A percentile compares a stretch with the other conserved stretches of the same genome.
Evolutionary conservation across 2,888 invertebrate genomes (phyloP).

Genomic region (Drosophila multiciliata): DNA sequence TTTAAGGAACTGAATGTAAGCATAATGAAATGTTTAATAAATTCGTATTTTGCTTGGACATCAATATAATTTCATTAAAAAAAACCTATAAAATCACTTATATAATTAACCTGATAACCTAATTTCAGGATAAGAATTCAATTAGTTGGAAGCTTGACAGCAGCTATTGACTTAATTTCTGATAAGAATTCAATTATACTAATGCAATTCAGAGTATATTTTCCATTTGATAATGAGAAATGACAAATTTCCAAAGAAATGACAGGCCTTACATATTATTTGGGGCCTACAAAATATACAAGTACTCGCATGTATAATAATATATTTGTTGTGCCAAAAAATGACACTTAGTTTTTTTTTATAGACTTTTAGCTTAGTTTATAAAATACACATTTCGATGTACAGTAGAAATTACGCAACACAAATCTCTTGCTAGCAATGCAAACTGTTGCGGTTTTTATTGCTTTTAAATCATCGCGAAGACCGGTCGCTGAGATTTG

Average conservation of each 20-base stretch:
- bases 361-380: neutral
- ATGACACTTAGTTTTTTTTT: slow-evolving; percentile 14
- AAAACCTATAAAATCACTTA: neutral
- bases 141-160: slow-evolving; percentile 29
- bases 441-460: slow-evolving; percentile 29
- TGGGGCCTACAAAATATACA: neutral
- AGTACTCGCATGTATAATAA: neutral
- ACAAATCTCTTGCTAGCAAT: slow-evolving; percentile 11
- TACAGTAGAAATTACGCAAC: slow-evolving; percentile 21
- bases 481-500: slow-evolving; percentile 12
- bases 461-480: neutral
- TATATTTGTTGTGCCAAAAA: slow-evolving; percentile 24
- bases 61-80: neutral
- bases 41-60: neutral
- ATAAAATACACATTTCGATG: neutral
- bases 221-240: neutral
- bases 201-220: slow-evolving; percentile 1
- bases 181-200: slow-evolving; percentile 38
- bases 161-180: slow-evolving; percentile 1
- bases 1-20: neutral
- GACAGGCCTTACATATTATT: neutral
- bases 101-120: slow-evolving; percentile 19
- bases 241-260: neutral
- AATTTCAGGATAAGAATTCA: slow-evolving; percentile 33
- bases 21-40: neutral